Base-by-base conservation (phyloP, 2,888 invertebrate species). In the Pterostichus niger region DNA sequence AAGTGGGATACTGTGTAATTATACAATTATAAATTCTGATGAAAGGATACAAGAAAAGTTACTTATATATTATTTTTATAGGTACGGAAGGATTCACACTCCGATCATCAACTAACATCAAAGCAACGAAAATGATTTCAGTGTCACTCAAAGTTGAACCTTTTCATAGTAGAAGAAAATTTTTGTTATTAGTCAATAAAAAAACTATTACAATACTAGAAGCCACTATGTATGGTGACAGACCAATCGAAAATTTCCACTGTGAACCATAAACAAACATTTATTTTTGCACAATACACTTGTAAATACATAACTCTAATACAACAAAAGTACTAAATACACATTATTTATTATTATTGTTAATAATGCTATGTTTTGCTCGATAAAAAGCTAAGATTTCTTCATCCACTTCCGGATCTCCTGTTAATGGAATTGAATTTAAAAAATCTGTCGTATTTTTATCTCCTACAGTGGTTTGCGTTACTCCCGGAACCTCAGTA, bases 351-450 rank as follows among this genome's bases (percentile, higher is more conserved):
- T 75, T 61, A 56, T 31, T 44, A n/a, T 44, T 77, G 49, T 59
- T 71, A 46, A n/a, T 75, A 59, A 73, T 61, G 40, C 40, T 46
- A 44, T 78, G 15, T 73, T 68, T 59, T 15, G 44, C 33, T 61
- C 89, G 88, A 88, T 90, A 91, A 87, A 91, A 91, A 52, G 89
- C 90, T 82, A 90, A 88, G 77, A 92, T 91, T 88, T 92, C 91
- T 82, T 90, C 89, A 85, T 92, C 92, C 13, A 91, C 89, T 84
- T 90, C 91, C 3, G 87, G 86, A 85, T 92, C 91, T 1, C 91
- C 92, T 10, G 91, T 91, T 24, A 92, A 85, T 7, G 91, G 89
- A 31, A 91, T 87, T 0, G 88, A 88, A 83, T 88, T 88, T 77
- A 88, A 87, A 84, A 90, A 89, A 59, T 88, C 85, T 10, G 40